Base-by-base conservation (phyloP, 2,113 vertebrate species). In the Eptatretus burgeri region DNA sequence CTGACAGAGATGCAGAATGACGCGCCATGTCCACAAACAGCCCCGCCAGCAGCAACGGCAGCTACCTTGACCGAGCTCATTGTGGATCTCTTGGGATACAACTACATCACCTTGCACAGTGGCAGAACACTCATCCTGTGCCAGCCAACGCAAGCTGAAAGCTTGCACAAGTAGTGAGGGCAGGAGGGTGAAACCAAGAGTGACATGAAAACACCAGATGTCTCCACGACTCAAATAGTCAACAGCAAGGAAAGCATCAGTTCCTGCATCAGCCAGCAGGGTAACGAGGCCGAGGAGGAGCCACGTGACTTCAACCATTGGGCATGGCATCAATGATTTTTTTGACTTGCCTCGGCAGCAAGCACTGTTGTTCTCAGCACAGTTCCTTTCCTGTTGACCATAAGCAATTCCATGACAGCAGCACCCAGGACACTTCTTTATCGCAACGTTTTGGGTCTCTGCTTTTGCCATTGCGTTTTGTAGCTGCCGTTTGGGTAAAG, bases 111-210 rank as follows among this genome's bases (percentile, higher is more conserved):
- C 27, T 7, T 41, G 27, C 3, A 41, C 27, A 41, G 27, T 41
- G 27, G 27, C 7, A 7, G 27, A 41, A 41, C 27, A 41, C 27
- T 41, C 27, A 19, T 60, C 56, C 56, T 60, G 56, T 10, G 56
- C 56, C n/a, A 60, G 19, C 56, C 56, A 60, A 17, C 56, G 56
- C 56, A 60, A 2, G 56, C 56, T 60, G 56, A 60, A 60, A 10
- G 56, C 56, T 20, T 60, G 56, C 56, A 60, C 56, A n/a, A 60
- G n/a, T 20, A 60, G 56, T 20, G 56, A 60, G 56, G 56, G 56
- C 10, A 19, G n/a, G n/a, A 60, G 56, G 56, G 56, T 20, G 56
- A 60, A 60, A 19, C n/a, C n/a, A 19, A 60, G 56, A n/a, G 56
- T 60, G 56, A 60, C n/a, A 19, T 20, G n/a, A 19, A 60, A 60